Base-by-base conservation (phyloP, 2,888 invertebrate genomes). In the Drosophila kambysellisi region DNA sequence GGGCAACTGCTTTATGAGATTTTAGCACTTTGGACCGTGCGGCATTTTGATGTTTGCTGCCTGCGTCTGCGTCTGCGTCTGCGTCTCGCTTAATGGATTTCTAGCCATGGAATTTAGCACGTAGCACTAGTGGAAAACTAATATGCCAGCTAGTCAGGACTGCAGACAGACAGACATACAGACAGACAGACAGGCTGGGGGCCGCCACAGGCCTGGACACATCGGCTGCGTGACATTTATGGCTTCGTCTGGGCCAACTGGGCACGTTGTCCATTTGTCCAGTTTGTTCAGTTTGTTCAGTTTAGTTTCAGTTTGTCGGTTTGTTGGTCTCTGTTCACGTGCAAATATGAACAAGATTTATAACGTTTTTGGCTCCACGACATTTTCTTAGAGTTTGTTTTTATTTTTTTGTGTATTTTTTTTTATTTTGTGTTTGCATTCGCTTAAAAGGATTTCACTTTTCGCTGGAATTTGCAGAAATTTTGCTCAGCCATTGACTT, bases 371-470 rank as follows among this genome's bases (percentile, higher is more conserved):
- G 72, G 72, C 50, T 46, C 65, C 59, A 72, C 63, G 81, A 83
- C 82, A 86, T 82, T 83, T 83, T 87, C 70, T 68, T 77, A 79
- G 87, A 79, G 17, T 51, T 78, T 79, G 75, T 52, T 25, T 33
- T 35, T 20, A 15, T 52, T 25, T 25, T 25, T 59, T 59, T 74
- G 35, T 82, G 76, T 81, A 25, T 25, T 78, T 79, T 77, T 52
- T 25, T 33, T 35, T 20, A 15, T 52, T 52, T 59, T 74, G 35
- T 82, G 76, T 81, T 82, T 82, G 82, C 79, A 63, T 69, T 61
- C 70, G 78, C 74, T 76, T 83, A 83, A 88, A 88, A 88, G 88
- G 87, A 88, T 88, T 88, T 88, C 88, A 88, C 88, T 88, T 88
- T 87, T 88, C 59, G 69, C 82, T 81, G 73, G 75, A 81, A 82